Evolutionary conservation across 2,797 vertebrate genomes (phyloP).

Genomic region (Poecilia wingei): DNA sequence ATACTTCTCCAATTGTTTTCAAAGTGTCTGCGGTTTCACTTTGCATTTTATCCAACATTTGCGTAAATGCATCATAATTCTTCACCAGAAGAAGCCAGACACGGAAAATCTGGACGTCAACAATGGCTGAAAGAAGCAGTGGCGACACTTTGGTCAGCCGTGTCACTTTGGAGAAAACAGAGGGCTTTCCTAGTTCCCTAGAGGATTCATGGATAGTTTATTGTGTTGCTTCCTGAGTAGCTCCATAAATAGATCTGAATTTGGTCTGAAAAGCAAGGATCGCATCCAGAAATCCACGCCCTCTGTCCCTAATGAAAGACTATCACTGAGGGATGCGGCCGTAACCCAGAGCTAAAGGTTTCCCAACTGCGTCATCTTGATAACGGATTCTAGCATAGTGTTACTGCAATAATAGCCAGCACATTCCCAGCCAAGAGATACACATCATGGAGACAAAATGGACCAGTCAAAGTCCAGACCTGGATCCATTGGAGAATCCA

Average conservation of each 20-base stretch:
- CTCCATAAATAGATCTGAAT: slow-evolving; percentile 37
- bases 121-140: neutral
- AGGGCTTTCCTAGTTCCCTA: neutral
- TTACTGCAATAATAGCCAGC: neutral
- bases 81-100: neutral
- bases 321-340: neutral
- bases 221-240: slow-evolving; percentile 5
- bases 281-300: slow-evolving; percentile 13
- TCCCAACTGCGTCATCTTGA: neutral
- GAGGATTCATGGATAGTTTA: neutral
- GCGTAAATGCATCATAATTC: neutral
- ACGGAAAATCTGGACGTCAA: neutral
- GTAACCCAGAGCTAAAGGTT: neutral
- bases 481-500: neutral
- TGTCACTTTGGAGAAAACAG: neutral
- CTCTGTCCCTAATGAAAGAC: slow-evolving; percentile 50
- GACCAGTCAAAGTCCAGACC: neutral
- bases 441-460: neutral
- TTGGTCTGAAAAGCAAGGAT: slow-evolving; percentile 11
- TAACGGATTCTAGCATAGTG: neutral
- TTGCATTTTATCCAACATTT: neutral
- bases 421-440: neutral
- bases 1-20: neutral
- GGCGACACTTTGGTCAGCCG: neutral
- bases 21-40: neutral